Conservation (phyloP, 2,888 invertebrate genomes). For the Phorcus lineatus region DNA sequence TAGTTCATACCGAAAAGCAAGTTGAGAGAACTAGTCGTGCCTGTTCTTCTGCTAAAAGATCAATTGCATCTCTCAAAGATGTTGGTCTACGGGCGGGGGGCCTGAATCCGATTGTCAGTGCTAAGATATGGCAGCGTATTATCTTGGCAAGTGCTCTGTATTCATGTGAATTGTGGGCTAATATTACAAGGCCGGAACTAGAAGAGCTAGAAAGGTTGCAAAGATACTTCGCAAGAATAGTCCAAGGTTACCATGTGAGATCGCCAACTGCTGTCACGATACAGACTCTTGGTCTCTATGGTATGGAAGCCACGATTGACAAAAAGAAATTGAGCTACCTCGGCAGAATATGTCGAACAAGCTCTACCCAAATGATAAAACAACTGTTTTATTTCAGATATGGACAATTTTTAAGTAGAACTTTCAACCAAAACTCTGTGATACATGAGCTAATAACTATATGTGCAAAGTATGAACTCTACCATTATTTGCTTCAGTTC, state of each 20-base stretch:
- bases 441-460: not conserved
- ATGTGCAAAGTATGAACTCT: not conserved
- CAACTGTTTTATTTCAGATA: too few relatives aligned
- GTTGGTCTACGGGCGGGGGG: not conserved
- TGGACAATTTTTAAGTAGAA: too few relatives aligned
- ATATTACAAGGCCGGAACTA: not conserved
- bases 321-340: not conserved
- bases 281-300: not conserved
- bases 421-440: not conserved
- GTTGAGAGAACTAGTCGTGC: too few relatives aligned
- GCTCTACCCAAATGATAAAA: too few relatives aligned
- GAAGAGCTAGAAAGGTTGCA: not conserved
- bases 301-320: not conserved
- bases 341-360: not conserved
- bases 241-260: not conserved
- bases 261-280: not conserved
- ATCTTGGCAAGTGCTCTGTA: not conserved
- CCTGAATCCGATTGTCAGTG: not conserved
- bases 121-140: not conserved
- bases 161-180: not conserved
- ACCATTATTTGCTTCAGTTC: too few relatives aligned
- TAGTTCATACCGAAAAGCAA: not conserved
- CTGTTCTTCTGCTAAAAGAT: not conserved
- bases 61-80: not conserved
- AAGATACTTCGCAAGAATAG: not conserved